Percentiles rank a stretch among this genome's conserved stretches.
Conservation (phyloP, 2,113 vertebrate genomes). For the Corydoras sp. region DNA sequence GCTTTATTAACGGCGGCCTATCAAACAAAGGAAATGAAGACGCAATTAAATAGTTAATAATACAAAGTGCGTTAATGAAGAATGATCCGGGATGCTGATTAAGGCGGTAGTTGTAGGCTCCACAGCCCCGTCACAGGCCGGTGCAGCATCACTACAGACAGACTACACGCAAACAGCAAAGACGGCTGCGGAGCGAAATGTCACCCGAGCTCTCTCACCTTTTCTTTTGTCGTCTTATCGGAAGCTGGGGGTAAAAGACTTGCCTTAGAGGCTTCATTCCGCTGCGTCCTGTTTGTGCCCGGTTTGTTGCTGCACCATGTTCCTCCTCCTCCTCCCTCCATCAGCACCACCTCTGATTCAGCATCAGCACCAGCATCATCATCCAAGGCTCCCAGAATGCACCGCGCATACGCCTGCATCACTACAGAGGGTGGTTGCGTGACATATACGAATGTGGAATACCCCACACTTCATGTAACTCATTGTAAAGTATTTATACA, state of each 20-base stretch:
- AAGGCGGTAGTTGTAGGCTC: too few relatives aligned
- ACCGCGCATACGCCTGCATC: constrained; percentile 1
- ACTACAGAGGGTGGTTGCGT: background rate
- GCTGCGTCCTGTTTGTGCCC: background rate
- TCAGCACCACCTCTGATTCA: constrained; percentile 19
- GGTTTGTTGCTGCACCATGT: constrained; percentile 3
- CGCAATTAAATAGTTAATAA: too few relatives aligned
- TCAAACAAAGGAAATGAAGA: too few relatives aligned
- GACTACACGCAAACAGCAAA: background rate
- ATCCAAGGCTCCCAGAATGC: background rate
- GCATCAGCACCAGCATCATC: constrained; percentile 23
- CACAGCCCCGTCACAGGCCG: background rate
- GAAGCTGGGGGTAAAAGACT: background rate
- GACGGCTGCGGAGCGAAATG: too few relatives aligned
- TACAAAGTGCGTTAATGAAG: too few relatives aligned
- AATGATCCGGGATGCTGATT: too few relatives aligned
- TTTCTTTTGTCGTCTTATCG: background rate
- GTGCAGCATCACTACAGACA: background rate
- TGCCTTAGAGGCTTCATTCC: background rate
- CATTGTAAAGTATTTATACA: background rate
- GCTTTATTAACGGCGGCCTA: too few relatives aligned
- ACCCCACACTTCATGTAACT: constrained; percentile 1
- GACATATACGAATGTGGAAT: background rate
- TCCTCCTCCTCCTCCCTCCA: constrained; percentile 2
- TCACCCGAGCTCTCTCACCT: background rate